phyloP scores from a whole-genome alignment of 2,113 vertebrate species.

The Anguilla japonica region DNA sequence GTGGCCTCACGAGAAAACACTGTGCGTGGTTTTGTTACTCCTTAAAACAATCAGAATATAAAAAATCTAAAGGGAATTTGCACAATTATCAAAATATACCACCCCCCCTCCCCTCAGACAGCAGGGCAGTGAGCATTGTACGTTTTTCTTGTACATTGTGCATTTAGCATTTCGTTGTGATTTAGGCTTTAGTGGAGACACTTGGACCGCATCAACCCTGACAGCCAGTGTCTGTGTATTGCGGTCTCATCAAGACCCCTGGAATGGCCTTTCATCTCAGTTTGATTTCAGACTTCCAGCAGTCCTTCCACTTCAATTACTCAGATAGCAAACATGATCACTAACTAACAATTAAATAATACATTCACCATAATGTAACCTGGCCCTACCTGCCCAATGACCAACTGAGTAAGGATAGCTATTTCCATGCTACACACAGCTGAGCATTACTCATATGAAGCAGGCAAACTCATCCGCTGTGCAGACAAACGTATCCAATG shows the following conservation, averaged over 20 bases:
- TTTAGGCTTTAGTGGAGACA: background rate
- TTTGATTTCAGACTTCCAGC: background rate
- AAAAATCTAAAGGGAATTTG: too few relatives aligned
- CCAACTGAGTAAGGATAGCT: background rate
- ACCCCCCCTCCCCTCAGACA: background rate
- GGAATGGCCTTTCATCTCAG: background rate
- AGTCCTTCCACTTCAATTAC: background rate
- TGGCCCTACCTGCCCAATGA: background rate
- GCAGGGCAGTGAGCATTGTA: background rate
- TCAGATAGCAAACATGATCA: background rate
- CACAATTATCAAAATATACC: background rate
- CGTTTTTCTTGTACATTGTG: background rate
- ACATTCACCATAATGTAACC: background rate
- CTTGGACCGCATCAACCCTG: background rate
- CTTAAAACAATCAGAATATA: too few relatives aligned
- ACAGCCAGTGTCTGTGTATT: background rate
- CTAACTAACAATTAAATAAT: background rate
- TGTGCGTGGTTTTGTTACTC: too few relatives aligned
- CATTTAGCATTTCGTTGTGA: background rate
- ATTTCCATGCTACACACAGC: background rate
- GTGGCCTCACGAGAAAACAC: too few relatives aligned
- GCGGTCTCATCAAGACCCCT: background rate
- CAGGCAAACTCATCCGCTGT: too few relatives aligned
- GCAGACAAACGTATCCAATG: too few relatives aligned
- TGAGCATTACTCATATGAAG: too few relatives aligned